Base-by-base conservation (phyloP, 2,797 vertebrate genomes). In the Meriones psammophilus region DNA sequence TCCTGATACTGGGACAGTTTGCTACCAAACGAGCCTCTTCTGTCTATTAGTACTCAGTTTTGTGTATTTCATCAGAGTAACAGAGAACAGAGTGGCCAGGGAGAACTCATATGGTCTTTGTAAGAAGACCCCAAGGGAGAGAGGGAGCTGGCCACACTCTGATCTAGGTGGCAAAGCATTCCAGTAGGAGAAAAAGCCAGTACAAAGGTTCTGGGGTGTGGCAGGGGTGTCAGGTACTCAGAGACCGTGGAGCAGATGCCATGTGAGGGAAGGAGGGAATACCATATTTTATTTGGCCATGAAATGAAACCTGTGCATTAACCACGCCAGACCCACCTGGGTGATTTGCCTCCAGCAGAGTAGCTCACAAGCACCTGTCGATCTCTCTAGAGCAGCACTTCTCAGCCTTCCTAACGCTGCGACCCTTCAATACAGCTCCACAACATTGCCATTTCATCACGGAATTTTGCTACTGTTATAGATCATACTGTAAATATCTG, bases 261-360 rank as follows among this genome's bases (percentile, higher is more conserved):
- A 7, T 0, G 0, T 1, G 1, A 13, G 56, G 76, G 74, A 0
- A 86, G 56, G 8, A 18, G 76, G 4, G 71, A 20, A 8, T 14
- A 30, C 2, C 33, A 10, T 0, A 17, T 88, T 88, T 77, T 77
- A 50, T 73, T 24, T 28, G 54, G 24, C 20, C n/a, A 26, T 66
- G 15, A 86, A n/a, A 58, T 20, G 22, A 73, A 68, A 42, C 18
- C 28, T 15, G 24, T 3, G 0, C 15, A 0, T 33, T 8, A 5
- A 39, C 91, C 30, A 4, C 1, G 24, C 9, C 33, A 15, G 1
- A 8, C 58, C 17, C 7, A 22, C 46, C 39, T 0, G 9, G 15
- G 5, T 39, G 33, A 17, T 3, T 33, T 42, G 9, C 60, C 36
- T 87, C 83, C 42, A 50, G 68, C 66, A 79, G 22, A 50, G 76